Base-by-base conservation (phyloP, 2,113 vertebrate genomes). In the Emydocephalus ijimae region DNA sequence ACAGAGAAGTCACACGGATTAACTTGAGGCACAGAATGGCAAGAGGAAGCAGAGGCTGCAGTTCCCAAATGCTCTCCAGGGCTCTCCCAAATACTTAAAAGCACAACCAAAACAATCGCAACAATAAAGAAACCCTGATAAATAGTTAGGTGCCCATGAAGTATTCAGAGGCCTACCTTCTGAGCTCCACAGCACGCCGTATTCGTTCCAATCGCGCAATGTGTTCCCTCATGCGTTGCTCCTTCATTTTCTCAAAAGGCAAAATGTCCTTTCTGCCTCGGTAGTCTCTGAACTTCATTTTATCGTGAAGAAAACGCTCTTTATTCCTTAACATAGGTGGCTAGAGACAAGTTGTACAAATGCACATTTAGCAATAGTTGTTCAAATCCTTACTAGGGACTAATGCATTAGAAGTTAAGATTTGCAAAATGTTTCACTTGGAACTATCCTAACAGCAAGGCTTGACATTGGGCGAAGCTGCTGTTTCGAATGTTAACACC, bases 201-300 rank as follows among this genome's bases (percentile, higher is more conserved):
- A 98, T 97, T 89, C 98, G 98, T 93, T 99, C 99, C 96, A 99
- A 95, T 10, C 98, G 98, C 95, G 98, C 98, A 95, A 99, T 97
- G 88, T 99, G 98, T 95, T 99, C 99, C 92, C 98, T 98, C 97
- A 98, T 97, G 85, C 98, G 98, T 94, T 99, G 99, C 94, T 99
- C 98, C 97, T 99, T 99, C 97, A 99, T 99, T 97, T 99, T 99
- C 96, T 99, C 98, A 97, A 99, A 99, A 89, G 99, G 98, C 90
- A 99, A 96, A 96, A 99, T 99, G 95, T 98, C 98, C 43, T 98
- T 98, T 90, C 97, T 97, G 90, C 98, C 98, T 87, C 97, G 97
- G 95, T 97, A 98, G 95, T 98, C 98, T 95, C 97, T 98, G 96
- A 98, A 98, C 94, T 98, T 99, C 96, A 96, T 94, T 96, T 98